phyloP scores from a whole-genome alignment of 2,113 vertebrate species.

The Cranoglanis bouderius region DNA sequence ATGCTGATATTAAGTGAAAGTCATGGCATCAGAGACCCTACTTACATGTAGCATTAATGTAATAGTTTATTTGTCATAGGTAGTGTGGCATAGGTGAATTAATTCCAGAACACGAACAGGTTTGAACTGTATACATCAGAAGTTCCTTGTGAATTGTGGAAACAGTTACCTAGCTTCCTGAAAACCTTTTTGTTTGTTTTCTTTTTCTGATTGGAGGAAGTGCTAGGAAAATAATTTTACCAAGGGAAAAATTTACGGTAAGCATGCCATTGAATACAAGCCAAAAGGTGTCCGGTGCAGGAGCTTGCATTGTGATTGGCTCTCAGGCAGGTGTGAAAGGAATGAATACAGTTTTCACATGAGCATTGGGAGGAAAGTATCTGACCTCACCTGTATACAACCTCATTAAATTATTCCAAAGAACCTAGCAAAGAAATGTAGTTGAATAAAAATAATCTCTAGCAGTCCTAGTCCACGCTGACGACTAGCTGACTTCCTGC shows the following conservation, averaged over 20 bases:
- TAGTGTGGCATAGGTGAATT: background rate
- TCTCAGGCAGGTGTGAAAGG: background rate
- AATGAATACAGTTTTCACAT: background rate
- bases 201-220: background rate
- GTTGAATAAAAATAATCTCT: background rate
- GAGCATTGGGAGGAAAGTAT: background rate
- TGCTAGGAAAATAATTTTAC: background rate
- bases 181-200: background rate
- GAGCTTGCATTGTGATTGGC: background rate
- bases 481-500: background rate
- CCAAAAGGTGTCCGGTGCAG: background rate
- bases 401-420: background rate
- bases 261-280: background rate
- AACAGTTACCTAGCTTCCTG: background rate
- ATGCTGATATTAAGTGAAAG: background rate
- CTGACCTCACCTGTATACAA: background rate
- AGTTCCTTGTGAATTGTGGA: background rate
- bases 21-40: background rate
- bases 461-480: background rate
- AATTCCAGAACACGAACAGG: background rate
- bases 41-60: background rate
- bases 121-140: background rate
- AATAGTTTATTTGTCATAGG: background rate
- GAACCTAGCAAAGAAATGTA: background rate
- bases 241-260: background rate